Base-by-base conservation (phyloP, 2,797 vertebrate genomes). In the Paedocypris micromegethes region DNA sequence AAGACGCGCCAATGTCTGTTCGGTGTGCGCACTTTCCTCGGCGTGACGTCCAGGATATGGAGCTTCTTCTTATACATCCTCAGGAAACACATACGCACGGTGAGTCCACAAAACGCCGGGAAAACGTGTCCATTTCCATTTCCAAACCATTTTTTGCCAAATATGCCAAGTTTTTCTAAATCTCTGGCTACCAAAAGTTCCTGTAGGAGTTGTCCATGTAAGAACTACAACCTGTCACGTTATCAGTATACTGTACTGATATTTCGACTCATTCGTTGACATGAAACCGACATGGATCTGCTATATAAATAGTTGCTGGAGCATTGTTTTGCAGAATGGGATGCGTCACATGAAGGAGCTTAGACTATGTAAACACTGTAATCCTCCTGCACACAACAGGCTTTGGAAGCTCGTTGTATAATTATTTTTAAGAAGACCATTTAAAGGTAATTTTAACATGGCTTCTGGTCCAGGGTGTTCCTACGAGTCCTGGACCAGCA, bases 11-110 rank as follows among this genome's bases (percentile, higher is more conserved):
- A 89, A 79, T 89, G 90, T 78, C 83, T 91, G 78, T 81, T 91
- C 65, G 88, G 88, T 72, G 85, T 91, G 71, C 88, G 87, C 74
- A 85, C 87, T 66, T 94, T 94, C 83, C 89, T 96, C 82, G 91
- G 86, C 67, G 84, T 90, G 74, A 86, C 90, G 56, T 85, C 89
- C 85, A 92, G 93, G 83, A 89, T 96, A 82, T 97, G 93, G 93
- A 92, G 93, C 83, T 94, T 96, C 88, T 84, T 94, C 78, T 90
- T 97, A 74, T 96, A 95, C 80, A 90, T 97, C 81, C 91, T 96
- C 86, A 89, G 94, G 85, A 94, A 94, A 83, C 93, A 97, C 85
- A 90, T 95, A 78, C 90, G 94, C 75, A 97, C 94, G 88, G 93
- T 97, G 86, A 94, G 92, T 23, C 23, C 23, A 23, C 23, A 23